Conservation (phyloP, 2,113 vertebrate species). For the Scomber scombrus region DNA sequence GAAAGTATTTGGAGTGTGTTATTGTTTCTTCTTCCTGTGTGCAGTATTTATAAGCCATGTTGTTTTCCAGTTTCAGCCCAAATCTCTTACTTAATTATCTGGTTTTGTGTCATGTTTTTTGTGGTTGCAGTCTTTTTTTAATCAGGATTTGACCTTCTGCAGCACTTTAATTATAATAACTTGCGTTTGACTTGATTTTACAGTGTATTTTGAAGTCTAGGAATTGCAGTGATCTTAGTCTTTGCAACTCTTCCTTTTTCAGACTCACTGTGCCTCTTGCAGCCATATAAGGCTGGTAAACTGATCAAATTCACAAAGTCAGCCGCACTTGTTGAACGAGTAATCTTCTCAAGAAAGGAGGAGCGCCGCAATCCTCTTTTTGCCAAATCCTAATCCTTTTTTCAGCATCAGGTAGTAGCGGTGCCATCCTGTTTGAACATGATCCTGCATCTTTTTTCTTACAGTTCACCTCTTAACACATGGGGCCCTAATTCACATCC, state of each 20-base stretch:
- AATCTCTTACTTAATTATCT: background rate
- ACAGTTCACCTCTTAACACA: constrained; percentile 11
- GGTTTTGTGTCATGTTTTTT: background rate
- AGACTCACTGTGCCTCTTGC: background rate
- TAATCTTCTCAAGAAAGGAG: constrained; percentile 59
- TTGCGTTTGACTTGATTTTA: background rate
- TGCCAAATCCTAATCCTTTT: constrained; percentile 63
- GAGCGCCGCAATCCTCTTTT: constrained; percentile 56
- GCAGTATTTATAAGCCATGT: no score
- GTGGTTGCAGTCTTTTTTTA: no score
- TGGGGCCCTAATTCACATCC: constrained; percentile 18
- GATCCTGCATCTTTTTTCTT: constrained; percentile 7
- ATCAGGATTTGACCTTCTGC: no score
- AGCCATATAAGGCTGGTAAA: constrained; percentile 29
- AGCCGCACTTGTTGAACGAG: constrained; percentile 1
- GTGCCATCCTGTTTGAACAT: constrained; percentile 15
- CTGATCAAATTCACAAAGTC: constrained; percentile 30
- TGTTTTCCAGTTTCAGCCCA: no score
- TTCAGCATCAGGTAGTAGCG: constrained; percentile 24
- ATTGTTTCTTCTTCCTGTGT: no score
- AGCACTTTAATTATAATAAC: no score
- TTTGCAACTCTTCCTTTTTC: background rate
- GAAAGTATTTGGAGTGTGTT: no score
- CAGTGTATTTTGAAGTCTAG: background rate
- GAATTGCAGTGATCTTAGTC: background rate